Conservation (phyloP, 92 coral and sea anemone species). For the Paramuricea clavata region DNA sequence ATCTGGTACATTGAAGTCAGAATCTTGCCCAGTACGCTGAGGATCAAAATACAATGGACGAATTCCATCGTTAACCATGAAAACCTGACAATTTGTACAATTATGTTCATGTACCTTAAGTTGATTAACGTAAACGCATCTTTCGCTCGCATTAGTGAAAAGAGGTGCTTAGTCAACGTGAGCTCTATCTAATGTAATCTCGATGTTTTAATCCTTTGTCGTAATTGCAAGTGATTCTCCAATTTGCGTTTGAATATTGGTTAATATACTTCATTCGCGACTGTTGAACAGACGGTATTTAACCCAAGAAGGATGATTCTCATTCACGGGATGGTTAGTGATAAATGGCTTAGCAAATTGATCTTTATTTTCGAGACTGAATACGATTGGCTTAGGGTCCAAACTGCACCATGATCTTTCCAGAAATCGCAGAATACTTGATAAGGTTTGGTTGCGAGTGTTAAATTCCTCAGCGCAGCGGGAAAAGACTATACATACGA, state of each 20-base stretch:
- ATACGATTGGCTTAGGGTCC: not conserved
- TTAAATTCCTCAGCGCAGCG: too few relatives aligned
- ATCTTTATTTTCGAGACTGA: conserved; percentile 1
- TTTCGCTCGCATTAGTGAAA: not conserved
- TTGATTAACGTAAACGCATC: not conserved
- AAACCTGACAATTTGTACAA: not conserved
- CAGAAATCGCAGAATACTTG: not conserved
- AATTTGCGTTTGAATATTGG: not conserved
- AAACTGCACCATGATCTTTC: not conserved
- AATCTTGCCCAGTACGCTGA: not conserved
- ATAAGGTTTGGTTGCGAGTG: conserved; percentile 4
- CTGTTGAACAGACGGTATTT: not conserved
- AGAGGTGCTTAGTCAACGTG: not conserved
- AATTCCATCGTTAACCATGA: not conserved
- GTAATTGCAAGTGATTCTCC: conserved; percentile 6
- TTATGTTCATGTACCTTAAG: not conserved
- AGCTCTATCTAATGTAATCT: not conserved
- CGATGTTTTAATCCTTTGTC: not conserved
- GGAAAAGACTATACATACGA: too few relatives aligned
- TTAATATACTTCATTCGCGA: not conserved
- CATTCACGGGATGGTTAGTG: not conserved
- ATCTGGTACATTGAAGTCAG: not conserved
- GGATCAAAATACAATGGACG: not conserved
- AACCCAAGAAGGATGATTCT: not conserved
- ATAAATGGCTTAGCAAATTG: not conserved